These are phyloP conservation scores for Azorinus chamasolen DNA, from an alignment of 2,888 invertebrate species.

Conservation along the genomic window DNA sequence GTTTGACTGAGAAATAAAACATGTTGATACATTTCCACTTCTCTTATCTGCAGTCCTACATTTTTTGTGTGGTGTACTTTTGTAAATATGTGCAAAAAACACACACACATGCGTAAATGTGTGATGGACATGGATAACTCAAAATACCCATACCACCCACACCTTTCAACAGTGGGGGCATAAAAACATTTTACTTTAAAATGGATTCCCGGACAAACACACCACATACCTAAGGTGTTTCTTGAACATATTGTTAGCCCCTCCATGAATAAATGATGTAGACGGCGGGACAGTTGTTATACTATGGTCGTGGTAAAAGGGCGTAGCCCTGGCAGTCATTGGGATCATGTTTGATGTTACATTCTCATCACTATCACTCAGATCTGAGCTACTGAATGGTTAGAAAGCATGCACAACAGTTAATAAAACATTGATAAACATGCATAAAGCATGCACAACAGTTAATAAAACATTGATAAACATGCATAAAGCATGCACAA, in stretches of 20 bases:
- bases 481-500: slow-evolving; percentile 4
- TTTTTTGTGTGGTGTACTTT: no score
- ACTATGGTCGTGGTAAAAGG: slow-evolving; percentile 54
- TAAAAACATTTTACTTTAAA: no score
- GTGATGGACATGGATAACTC: no score
- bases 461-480: neutral
- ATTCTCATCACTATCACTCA: slow-evolving; percentile 67
- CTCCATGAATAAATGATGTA: slow-evolving; percentile 6
- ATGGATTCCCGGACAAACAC: no score
- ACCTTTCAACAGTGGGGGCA: no score
- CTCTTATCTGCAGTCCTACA: no score
- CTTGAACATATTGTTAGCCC: slow-evolving; percentile 27
- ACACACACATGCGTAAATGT: no score
- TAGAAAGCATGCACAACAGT: slow-evolving; percentile 20
- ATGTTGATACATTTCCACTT: no score
- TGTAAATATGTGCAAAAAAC: no score
- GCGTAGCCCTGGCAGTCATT: slow-evolving; percentile 67
- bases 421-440: neutral
- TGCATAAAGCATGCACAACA: slow-evolving; percentile 3
- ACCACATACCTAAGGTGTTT: slow-evolving; percentile 52
- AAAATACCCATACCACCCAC: no score
- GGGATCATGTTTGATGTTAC: slow-evolving; percentile 58
- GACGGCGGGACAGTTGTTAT: slow-evolving; percentile 8
- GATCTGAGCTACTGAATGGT: slow-evolving; percentile 66
- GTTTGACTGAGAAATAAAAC: no score